phyloP scores from a whole-genome alignment of 2,113 vertebrate species.

The Stegastes partitus region DNA sequence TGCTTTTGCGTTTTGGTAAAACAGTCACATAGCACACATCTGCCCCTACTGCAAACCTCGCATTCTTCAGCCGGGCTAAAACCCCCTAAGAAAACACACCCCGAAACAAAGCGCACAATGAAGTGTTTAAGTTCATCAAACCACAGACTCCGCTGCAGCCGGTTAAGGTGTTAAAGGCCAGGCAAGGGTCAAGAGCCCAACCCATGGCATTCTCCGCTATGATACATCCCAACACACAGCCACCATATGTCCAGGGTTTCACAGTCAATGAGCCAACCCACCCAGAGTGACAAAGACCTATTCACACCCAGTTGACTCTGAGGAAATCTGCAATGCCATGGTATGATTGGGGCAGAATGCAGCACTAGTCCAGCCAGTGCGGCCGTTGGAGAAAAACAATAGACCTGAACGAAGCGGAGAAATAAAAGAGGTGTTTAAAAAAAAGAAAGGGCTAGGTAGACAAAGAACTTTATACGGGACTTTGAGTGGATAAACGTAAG shows the following conservation, averaged over 20 bases:
- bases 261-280: slow-evolving; percentile 80
- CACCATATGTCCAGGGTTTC: slow-evolving; percentile 84
- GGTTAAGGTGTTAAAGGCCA: slow-evolving; percentile 78
- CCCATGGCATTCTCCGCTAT: slow-evolving; percentile 79
- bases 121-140: slow-evolving; percentile 86
- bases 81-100: slow-evolving; percentile 49
- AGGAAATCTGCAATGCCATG: slow-evolving; percentile 81
- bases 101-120: slow-evolving; percentile 69
- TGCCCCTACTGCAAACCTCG: slow-evolving; percentile 43
- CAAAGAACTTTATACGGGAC: slow-evolving; percentile 70
- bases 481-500: slow-evolving; percentile 62
- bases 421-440: slow-evolving; percentile 38
- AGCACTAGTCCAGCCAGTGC: slow-evolving; percentile 71
- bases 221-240: slow-evolving; percentile 77
- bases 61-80: slow-evolving; percentile 48
- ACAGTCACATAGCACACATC: slow-evolving; percentile 65
- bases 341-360: slow-evolving; percentile 73
- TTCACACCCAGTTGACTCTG: slow-evolving; percentile 77
- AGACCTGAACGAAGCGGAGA: slow-evolving; percentile 32
- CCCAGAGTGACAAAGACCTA: slow-evolving; percentile 81
- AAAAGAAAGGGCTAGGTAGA: slow-evolving; percentile 36
- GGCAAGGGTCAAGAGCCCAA: slow-evolving; percentile 76
- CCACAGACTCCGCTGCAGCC: slow-evolving; percentile 64
- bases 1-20: slow-evolving; percentile 49
- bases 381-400: slow-evolving; percentile 55